Percentiles rank a stretch among this genome's conserved stretches.
These are phyloP conservation scores for Echeneis naucrates DNA, from an alignment of 2,797 vertebrate species.

Conservation along the genomic window DNA sequence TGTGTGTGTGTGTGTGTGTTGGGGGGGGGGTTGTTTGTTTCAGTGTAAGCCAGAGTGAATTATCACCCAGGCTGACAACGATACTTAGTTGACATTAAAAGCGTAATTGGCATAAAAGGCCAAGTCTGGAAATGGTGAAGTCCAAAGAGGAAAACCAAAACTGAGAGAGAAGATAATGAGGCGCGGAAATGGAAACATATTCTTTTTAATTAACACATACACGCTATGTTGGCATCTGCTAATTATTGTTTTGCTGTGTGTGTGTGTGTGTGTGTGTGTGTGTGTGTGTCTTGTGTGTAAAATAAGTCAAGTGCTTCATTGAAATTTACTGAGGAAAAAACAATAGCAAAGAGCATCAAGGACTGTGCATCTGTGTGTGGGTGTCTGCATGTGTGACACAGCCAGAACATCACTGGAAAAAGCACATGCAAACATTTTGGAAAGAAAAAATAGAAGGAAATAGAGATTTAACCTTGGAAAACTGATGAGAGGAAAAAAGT, in stretches of 20 bases:
- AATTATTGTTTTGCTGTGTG: neutral
- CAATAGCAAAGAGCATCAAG: neutral
- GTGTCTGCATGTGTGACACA: no score
- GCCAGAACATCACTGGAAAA: neutral
- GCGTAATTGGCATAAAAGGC: slow-evolving; percentile 70
- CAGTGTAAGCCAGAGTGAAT: slow-evolving; percentile 39
- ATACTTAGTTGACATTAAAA: slow-evolving; percentile 78
- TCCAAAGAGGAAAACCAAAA: slow-evolving; percentile 59
- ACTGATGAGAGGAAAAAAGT: neutral
- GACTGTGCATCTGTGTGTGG: neutral
- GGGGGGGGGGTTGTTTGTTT: neutral
- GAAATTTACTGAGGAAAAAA: neutral
- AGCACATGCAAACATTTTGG: neutral
- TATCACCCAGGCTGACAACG: slow-evolving; percentile 80
- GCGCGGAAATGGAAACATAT: slow-evolving; percentile 48
- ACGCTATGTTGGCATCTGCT: neutral
- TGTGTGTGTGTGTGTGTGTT: no score
- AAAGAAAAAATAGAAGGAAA: slow-evolving; percentile 21
- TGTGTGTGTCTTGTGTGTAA: neutral
- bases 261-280: neutral
- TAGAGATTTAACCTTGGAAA: slow-evolving; percentile 40
- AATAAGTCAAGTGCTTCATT: neutral
- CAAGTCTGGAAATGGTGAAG: slow-evolving; percentile 50
- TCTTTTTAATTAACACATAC: slow-evolving; percentile 54
- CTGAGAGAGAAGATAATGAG: slow-evolving; percentile 62